Percentiles rank a stretch among this genome's conserved stretches.
phyloP scores from a whole-genome alignment of 2,888 invertebrate genomes.

The Xestia ashworthii region DNA sequence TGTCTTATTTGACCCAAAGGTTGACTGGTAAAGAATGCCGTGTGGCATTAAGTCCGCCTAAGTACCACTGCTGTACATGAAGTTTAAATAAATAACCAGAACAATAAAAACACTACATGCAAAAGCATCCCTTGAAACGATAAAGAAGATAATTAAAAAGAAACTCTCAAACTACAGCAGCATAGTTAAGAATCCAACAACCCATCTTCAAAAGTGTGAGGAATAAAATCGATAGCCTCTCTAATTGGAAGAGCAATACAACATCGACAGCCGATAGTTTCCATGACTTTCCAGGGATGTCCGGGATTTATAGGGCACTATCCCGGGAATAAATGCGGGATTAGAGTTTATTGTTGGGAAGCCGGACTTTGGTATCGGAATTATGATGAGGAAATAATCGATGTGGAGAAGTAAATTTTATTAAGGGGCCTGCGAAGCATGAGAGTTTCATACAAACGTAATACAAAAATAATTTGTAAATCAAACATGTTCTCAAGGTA shows the following conservation, averaged over 20 bases:
- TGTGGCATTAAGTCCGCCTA: no score
- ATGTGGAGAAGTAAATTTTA: neutral
- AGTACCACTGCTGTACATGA: no score
- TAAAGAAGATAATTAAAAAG: conserved; percentile 5
- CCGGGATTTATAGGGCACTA: conserved; percentile 40
- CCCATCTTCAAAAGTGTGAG: conserved; percentile 17
- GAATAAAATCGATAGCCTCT: conserved; percentile 34
- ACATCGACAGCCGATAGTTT: conserved; percentile 32
- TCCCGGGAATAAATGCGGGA: conserved; percentile 16
- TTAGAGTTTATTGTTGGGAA: conserved; percentile 25
- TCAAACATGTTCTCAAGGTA: no score
- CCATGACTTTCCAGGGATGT: conserved; percentile 54
- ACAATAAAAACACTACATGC: neutral
- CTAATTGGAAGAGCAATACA: conserved; percentile 49
- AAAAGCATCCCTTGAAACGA: neutral
- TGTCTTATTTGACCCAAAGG: no score
- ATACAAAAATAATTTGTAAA: no score
- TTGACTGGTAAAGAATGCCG: no score
- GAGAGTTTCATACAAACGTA: no score
- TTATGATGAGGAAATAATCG: neutral
- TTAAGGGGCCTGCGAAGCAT: no score
- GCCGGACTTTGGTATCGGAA: neutral
- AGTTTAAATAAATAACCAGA: no score
- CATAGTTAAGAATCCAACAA: neutral
- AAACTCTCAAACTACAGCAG: neutral